Evolutionary conservation across 2,888 invertebrate genomes (phyloP), one percentile per base, ranked within the genome.

Genomic region (Cryptocephalus primarius): DNA sequence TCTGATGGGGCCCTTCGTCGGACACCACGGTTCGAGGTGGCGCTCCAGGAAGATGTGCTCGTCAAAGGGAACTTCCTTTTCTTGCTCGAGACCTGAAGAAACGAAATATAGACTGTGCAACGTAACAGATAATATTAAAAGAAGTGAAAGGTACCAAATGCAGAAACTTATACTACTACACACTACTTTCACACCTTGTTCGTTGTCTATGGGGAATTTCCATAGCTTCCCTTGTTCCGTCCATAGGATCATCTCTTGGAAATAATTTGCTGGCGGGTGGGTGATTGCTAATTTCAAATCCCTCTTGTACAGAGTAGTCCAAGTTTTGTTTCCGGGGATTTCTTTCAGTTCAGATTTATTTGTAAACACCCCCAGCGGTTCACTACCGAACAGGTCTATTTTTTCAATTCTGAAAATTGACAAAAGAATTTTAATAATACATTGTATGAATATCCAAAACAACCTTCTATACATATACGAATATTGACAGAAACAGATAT

Each of bases 141-240:
- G 6, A 22, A 6, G 6, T 22, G 22, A 22, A 4, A 22, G 3
- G 22, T 22, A 22, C 6, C 22, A 22, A 2, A 22, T 22, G 22
- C n/a, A n/a, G n/a, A n/a, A n/a, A n/a, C n/a, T n/a, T n/a, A n/a
- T n/a, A n/a, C n/a, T n/a, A n/a, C n/a, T n/a, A n/a, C n/a, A n/a
- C n/a, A n/a, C n/a, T n/a, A n/a, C n/a, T n/a, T n/a, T 12, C 32
- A 12, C 69, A 86, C 91, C 95, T 76, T 90, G 88, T 71, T 99
- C 97, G 74, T 99, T 99, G 68, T 99, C 79, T 51, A 99, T 92
- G 1, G 99, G 99, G 67, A 95, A 99, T 55, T 84, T 82, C 97
- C 97, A 99, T 10, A 96, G 69, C 71, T 93, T 95, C 39, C 92
- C 93, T 67, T 92, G 83, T 46, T 92, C 82, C 0, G 97, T 97